Percentiles rank a stretch among this genome's conserved stretches.
phyloP scores from a whole-genome alignment of 2,888 invertebrate species.

The Pimpla rufipes region DNA sequence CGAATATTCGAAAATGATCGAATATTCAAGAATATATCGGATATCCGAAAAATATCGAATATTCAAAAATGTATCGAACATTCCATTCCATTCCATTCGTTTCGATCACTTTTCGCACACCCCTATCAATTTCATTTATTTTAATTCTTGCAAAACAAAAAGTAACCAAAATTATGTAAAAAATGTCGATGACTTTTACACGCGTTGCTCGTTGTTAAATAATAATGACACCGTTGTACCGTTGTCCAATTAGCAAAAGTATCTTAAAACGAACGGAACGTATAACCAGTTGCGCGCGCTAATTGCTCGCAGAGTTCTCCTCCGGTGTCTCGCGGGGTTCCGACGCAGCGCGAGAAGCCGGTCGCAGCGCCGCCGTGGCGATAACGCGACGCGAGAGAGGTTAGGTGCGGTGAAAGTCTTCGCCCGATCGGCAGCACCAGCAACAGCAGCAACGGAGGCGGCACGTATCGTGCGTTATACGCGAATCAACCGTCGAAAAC shows the following conservation, averaged over 20 bases:
- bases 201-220: too few relatives aligned
- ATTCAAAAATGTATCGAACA: too few relatives aligned
- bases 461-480: conserved; percentile 34
- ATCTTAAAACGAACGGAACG: conserved; percentile 3
- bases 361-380: neutral
- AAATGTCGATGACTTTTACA: too few relatives aligned
- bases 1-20: too few relatives aligned
- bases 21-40: too few relatives aligned
- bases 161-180: too few relatives aligned
- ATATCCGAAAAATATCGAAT: too few relatives aligned
- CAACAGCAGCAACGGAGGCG: conserved; percentile 1
- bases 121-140: too few relatives aligned
- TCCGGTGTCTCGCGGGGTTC: neutral
- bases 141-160: too few relatives aligned
- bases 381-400: conserved; percentile 35
- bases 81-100: too few relatives aligned
- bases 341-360: neutral
- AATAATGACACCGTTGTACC: neutral
- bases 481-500: conserved; percentile 9
- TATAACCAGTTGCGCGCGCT: neutral
- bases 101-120: too few relatives aligned
- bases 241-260: conserved; percentile 6
- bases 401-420: conserved; percentile 41
- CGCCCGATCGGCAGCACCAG: neutral
- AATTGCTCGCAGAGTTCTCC: conserved; percentile 6